Base-by-base conservation (phyloP, 2,113 vertebrate genomes). In the Hemiprocne comata region DNA sequence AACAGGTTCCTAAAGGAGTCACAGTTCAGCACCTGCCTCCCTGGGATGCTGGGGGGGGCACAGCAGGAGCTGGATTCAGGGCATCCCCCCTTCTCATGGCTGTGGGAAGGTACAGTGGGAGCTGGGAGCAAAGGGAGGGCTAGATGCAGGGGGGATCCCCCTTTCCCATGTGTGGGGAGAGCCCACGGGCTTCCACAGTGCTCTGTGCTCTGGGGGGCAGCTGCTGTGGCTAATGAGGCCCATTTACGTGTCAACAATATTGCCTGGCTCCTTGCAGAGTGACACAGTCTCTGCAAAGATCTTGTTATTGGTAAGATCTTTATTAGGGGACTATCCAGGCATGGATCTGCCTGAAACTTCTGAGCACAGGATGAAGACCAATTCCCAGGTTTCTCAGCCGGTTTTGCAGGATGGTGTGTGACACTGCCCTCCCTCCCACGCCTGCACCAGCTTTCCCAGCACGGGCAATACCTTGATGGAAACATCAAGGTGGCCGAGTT, bases 101-200 rank as follows among this genome's bases (percentile, higher is more conserved):
- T 42, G 0, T 1, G 54, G 33, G 1, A 33, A 44, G 60, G 34
- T 23, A 1, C 19, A 10, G 29, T 25, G 53, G 11, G 19, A 42
- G 44, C 17, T 36, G 40, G n/a, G n/a, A n/a, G n/a, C n/a, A n/a
- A n/a, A n/a, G n/a, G n/a, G n/a, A n/a, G n/a, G n/a, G n/a, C n/a
- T n/a, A n/a, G n/a, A n/a, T n/a, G n/a, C n/a, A n/a, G n/a, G n/a
- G n/a, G n/a, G 16, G 44, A 46, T 46, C 44, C 44, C 44, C 44
- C 17, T 17, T 46, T 46, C 44, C 16, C 44, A 46, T 46, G 40
- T 12, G 11, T 42, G 40, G 13, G 40, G 40, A 42, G 40, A 78
- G 66, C 57, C 65, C 17, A 0, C 0, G 3, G 40, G 7, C 33
- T 44, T 7, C 46, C 42, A 6, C 46, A 1, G 25, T 1, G 8